These are phyloP conservation scores for Hippoglossus hippoglossus DNA, from an alignment of 2,797 vertebrate species.

Conservation along the genomic window DNA sequence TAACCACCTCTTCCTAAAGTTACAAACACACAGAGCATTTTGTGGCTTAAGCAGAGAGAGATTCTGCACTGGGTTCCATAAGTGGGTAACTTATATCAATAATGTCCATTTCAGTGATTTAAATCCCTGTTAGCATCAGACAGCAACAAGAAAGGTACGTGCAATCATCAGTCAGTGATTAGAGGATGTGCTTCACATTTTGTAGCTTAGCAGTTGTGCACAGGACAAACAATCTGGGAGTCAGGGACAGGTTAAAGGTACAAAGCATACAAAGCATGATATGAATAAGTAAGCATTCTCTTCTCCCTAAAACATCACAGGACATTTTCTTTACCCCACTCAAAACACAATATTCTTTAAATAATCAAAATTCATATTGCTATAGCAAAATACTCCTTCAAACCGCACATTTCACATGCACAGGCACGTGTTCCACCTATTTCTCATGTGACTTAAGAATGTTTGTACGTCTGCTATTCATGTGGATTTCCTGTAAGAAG, in stretches of 20 bases:
- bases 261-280: too few species aligned
- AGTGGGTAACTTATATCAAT: too few species aligned
- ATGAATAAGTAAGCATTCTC: too few species aligned
- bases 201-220: not conserved
- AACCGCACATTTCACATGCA: not conserved
- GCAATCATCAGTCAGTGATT: not conserved
- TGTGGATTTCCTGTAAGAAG: not conserved
- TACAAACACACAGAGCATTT: not conserved
- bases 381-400: not conserved
- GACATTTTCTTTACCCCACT: not conserved
- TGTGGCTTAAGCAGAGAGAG: not conserved
- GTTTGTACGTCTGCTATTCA: not conserved
- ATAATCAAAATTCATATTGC: too few species aligned
- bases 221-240: not conserved
- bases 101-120: not conserved
- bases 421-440: not conserved
- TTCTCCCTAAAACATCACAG: too few species aligned
- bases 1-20: not conserved
- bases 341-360: not conserved
- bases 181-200: not conserved
- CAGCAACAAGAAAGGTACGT: too few species aligned
- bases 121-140: too few species aligned
- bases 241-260: too few species aligned
- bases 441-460: not conserved
- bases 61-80: too few species aligned